Evolutionary conservation across 2,888 invertebrate species (phyloP), one percentile per base, ranked within the genome.

Genomic region (Syritta pipiens): DNA sequence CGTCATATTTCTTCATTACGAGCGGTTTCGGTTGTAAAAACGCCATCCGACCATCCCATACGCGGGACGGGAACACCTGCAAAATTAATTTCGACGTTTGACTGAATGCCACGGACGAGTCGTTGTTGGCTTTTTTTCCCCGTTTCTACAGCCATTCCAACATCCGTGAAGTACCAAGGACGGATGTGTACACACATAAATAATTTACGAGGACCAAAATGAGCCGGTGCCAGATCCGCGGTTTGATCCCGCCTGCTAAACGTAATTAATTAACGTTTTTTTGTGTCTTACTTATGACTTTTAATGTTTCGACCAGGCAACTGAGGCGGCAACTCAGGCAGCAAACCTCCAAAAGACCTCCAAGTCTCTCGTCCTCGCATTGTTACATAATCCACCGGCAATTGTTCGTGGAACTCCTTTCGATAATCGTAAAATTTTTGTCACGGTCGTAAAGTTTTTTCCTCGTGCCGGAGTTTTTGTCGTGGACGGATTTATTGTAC

Each of bases 381-480:
- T 46, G 46, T 60, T 46, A n/a, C n/a, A 32, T 30, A 30, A 30
- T 22, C 51, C 10, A 9, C n/a, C 22, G 10, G 14, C 28, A 10
- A 20, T 42, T 26, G 14, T 44, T 22, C 22, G 40, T 32, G 51
- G 17, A 22, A 44, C 44, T 40, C 51, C 53, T 53, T 65, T 65
- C 53, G 53, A 53, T 55, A 55, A 65, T 65, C 65, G 19, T 65
- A 55, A 65, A 65, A 55, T 35, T 24, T 12, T 26, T 24, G 24
- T 19, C 44, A 22, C 32, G 32, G 44, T 65, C 53, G 46, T 65
- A 53, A 55, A 46, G 24, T 42, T 24, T 32, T 14, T 53, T 65
- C 35, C 24, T 48, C 35, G 32, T 9, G 9, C 24, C 22, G 46
- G 17, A 28, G 28, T 17, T 26, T 28, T 2, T 14, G 26, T 24